Base-by-base conservation (phyloP, 2,888 invertebrate species). In the Sesamia inferens region DNA sequence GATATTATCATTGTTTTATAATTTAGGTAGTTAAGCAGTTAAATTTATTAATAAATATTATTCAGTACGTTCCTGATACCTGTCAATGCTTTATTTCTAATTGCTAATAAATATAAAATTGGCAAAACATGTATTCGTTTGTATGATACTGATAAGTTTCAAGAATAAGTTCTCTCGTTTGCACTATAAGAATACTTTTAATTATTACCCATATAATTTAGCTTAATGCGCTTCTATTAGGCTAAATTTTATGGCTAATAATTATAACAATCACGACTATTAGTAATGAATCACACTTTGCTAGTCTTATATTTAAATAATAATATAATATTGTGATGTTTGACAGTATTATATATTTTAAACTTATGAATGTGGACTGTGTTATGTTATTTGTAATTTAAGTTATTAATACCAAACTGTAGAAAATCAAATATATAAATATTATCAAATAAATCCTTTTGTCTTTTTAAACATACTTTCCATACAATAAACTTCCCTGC, bases 341-440 rank as follows among this genome's bases (percentile, higher is more conserved):
- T 78, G 81, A 77, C 89, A 89, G 88, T 89, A 89, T 89, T 89
- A 89, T 79, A 73, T 74, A 82, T 83, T 85, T 67, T 85, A 71
- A 73, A 80, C 63, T 69, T 77, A 67, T 71, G 68, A 71, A 69
- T 66, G 66, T 22, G 66, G 74, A 76, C 68, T 84, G 48, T 66
- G 66, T 82, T 68, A 78, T 68, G 39, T 77, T 78, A 74, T 63
- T 69, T 75, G 58, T 76, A 71, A 54, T 72, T 54, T 74, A 79
- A 79, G 68, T 68, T 31, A 72, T 44, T 65, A 70, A 39, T 65
- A 58, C 66, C 61, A 57, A 67, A 68, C 55, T 74, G 63, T 68
- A 67, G 19, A 61, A 68, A 76, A 78, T 68, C 63, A 78, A 76
- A 76, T 74, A 62, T 74, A 62, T 65, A 68, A 70, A 70, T n/a